Percentiles rank a stretch among this genome's conserved stretches.
phyloP scores from a whole-genome alignment of 1,140 invertebrate genomes.

The Trichoplusia ni region DNA sequence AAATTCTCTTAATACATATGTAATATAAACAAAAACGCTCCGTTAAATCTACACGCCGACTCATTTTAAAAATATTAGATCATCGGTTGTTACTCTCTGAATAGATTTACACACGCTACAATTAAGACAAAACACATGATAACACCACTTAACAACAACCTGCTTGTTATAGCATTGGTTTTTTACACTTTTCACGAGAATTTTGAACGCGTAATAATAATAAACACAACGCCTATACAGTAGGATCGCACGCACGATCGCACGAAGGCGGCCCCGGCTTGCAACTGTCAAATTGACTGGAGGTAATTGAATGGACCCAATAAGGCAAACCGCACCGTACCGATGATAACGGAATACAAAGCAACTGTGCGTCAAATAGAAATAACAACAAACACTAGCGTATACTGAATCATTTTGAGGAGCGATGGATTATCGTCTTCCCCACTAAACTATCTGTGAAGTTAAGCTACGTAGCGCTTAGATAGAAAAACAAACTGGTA shows the following conservation, averaged over 20 bases:
- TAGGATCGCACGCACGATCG: conserved; percentile 39
- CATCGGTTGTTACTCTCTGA: no score
- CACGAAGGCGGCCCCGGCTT: conserved; percentile 31
- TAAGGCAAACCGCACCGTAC: not conserved
- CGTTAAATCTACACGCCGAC: no score
- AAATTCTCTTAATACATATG: no score
- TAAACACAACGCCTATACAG: conserved; percentile 6
- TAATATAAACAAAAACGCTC: no score
- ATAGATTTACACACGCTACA: no score
- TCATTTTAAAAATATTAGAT: no score
- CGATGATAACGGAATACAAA: not conserved
- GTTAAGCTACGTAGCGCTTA: no score
- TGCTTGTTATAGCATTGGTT: not conserved
- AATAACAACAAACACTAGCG: not conserved
- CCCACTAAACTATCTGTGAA: no score
- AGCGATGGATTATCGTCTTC: no score
- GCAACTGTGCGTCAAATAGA: not conserved
- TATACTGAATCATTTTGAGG: no score
- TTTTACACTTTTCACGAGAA: not conserved
- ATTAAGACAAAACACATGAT: not conserved
- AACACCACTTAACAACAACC: not conserved
- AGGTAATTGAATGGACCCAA: conserved; percentile 15
- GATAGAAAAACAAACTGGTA: no score
- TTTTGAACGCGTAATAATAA: not conserved
- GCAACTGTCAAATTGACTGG: conserved; percentile 38